Conservation (phyloP, 2,113 vertebrate genomes). For the Empidonax traillii region DNA sequence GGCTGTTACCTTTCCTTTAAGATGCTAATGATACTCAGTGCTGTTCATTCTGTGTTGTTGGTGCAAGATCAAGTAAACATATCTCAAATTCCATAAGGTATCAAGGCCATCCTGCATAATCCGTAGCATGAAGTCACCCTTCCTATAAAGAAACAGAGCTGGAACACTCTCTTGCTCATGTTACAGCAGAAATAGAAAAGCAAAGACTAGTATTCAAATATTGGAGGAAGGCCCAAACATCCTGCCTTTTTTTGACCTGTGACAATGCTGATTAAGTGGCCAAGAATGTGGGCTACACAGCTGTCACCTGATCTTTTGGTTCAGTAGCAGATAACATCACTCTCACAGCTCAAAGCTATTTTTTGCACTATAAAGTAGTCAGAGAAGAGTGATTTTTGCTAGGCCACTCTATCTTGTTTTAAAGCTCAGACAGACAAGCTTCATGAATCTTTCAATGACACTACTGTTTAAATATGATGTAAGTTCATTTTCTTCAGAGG, state of each 20-base stretch:
- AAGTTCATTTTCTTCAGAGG: not conserved
- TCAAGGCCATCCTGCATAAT: conserved; percentile 7
- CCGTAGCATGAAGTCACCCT: conserved; percentile 29
- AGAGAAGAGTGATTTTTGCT: not conserved
- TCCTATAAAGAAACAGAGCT: conserved; percentile 7
- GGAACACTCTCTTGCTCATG: not conserved
- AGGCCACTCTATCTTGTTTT: not conserved
- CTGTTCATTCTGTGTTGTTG: not conserved
- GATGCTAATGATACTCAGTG: not conserved
- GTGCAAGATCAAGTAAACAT: not conserved
- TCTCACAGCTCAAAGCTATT: not conserved
- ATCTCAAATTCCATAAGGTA: not conserved
- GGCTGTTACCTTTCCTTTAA: not conserved
- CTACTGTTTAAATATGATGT: not conserved
- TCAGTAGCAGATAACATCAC: conserved; percentile 12
- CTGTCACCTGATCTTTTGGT: conserved; percentile 41
- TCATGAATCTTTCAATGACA: not conserved
- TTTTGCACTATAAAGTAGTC: not conserved
- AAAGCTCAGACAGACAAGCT: not conserved
- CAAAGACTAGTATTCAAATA: not conserved
- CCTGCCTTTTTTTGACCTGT: not conserved
- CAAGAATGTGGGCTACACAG: not conserved
- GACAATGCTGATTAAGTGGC: conserved; percentile 47
- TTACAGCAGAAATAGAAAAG: conserved; percentile 56
- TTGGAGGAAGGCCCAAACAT: conserved; percentile 12